Base-by-base conservation (phyloP, 2,888 invertebrate species). In the Ramazzottius varieornatus region DNA sequence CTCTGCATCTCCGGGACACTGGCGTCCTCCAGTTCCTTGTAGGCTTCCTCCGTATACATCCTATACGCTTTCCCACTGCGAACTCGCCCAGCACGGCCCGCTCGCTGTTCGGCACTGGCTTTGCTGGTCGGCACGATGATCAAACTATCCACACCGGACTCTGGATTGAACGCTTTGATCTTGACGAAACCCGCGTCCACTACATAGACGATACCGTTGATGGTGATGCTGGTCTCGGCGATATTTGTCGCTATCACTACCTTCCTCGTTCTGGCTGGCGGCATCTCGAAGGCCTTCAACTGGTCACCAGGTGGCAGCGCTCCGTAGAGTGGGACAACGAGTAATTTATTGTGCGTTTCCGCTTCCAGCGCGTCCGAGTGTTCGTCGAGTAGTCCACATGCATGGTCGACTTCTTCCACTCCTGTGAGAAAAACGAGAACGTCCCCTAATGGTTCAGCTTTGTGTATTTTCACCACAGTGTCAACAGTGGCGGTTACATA, bases 161-260 rank as follows among this genome's bases (percentile, higher is more conserved):
- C 81, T 0, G 86, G 82, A 71, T 90, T 87, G 74, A 86, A 92
- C 81, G 88, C 91, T 32, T 87, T 85, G 70, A 93, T 76, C 78
- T 94, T 96, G 65, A 92, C 90, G 78, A 91, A 98, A 1, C 96
- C 96, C 74, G 89, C 83, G 75, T 98, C 98, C 66, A 96, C 83
- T 65, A 94, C 92, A 76, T 90, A 91, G 33, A 84, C 84, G 68
- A 98, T 84, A 32, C 92, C 92, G 1, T 86, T 84, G 72, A 96
- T 91, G 0, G 96, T 96, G 29, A 96, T 83, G 1, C 93, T 92
- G 0, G 96, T 89, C 77, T 98, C 96, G 0, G 96, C 94, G 65
- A 98, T 87, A 73, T 96, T 96, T 0, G 94, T 96, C 0, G 94
- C 87, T 1, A 96, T 79, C 0, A 98, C 83, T 32, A 94, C 83